Conservation (phyloP, 1,140 invertebrate species). For the Eumeta japonica region DNA sequence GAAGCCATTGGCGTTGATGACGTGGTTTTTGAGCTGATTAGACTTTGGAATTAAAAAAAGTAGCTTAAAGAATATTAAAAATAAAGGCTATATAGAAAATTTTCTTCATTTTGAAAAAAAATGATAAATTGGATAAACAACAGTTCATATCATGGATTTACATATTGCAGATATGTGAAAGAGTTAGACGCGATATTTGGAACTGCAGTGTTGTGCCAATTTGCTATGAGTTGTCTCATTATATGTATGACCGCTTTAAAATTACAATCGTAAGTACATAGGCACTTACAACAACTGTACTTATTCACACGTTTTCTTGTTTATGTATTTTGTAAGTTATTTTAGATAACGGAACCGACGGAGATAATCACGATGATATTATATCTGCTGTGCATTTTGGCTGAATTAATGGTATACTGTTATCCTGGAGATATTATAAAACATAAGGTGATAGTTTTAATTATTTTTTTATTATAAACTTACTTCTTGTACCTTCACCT, state of each 20-base stretch:
- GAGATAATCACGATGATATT: conserved; percentile 22
- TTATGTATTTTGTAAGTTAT: conserved; percentile 4
- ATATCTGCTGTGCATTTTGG: conserved; percentile 22
- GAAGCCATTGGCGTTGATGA: too few relatives aligned
- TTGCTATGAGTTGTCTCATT: conserved; percentile 14
- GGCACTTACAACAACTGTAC: conserved; percentile 3
- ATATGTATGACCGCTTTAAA: conserved; percentile 19
- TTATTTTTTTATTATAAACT: too few relatives aligned
- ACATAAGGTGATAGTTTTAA: too few relatives aligned
- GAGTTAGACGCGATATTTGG: conserved; percentile 16
- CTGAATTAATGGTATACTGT: conserved; percentile 25
- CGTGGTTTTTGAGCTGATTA: too few relatives aligned
- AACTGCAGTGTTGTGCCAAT: conserved; percentile 12
- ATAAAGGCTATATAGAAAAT: too few relatives aligned
- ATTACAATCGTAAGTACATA: conserved; percentile 11
- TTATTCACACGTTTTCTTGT: conserved; percentile 1
- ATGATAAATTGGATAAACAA: too few relatives aligned
- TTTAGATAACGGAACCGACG: conserved; percentile 15
- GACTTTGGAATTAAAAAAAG: too few relatives aligned
- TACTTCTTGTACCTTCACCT: too few relatives aligned
- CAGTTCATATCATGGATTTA: too few relatives aligned
- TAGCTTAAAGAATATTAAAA: too few relatives aligned
- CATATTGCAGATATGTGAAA: conserved; percentile 16
- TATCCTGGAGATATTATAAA: conserved; percentile 29
- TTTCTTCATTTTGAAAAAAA: too few relatives aligned